Base-by-base conservation (phyloP, 2,113 vertebrate species). In the Cephalopterus ornatus region DNA sequence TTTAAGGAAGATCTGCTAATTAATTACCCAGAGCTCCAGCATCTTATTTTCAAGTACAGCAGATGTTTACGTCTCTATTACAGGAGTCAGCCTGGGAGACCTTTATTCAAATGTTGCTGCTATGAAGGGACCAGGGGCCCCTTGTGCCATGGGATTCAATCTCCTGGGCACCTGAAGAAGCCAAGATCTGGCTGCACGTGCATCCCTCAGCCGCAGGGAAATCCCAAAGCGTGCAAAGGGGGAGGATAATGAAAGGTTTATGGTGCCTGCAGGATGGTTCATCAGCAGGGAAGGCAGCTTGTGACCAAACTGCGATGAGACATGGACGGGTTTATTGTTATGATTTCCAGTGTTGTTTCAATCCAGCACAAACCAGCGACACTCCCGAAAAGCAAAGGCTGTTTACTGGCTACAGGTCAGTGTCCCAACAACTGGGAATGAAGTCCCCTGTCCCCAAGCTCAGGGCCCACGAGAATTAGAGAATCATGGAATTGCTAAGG, bases 111-210 rank as follows among this genome's bases (percentile, higher is more conserved):
- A 15, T 2, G 21, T 58, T 50, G 37, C 47, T n/a, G 52, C 63
- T 37, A 0, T 1, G 13, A 2, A 11, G 0, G 4, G 75, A 27
- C 8, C 5, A 8, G 33, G 7, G 46, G 9, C 27, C 22, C 52
- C 49, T 11, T 2, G 4, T 6, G 50, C 55, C 23, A 3, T 1
- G 2, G 27, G 4, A 3, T 12, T 30, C 26, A 8, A 44, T 21
- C 35, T 70, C 27, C 26, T 30, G 2, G 14, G 61, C 18, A 11
- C 71, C 21, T 11, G 14, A 23, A 20, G 32, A 18, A 50, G 50
- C 35, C 15, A 27, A 8, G 22, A 18, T 12, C 0, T 28, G n/a
- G 70, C 3, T 44, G 53, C 5, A 6, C 0, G 1, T 4, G 39
- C 18, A 9, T 7, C 49, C 49, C 35, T 26, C 9, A 3, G 35